Conservation (phyloP, 2,888 invertebrate species). For the Tholera decimalis region DNA sequence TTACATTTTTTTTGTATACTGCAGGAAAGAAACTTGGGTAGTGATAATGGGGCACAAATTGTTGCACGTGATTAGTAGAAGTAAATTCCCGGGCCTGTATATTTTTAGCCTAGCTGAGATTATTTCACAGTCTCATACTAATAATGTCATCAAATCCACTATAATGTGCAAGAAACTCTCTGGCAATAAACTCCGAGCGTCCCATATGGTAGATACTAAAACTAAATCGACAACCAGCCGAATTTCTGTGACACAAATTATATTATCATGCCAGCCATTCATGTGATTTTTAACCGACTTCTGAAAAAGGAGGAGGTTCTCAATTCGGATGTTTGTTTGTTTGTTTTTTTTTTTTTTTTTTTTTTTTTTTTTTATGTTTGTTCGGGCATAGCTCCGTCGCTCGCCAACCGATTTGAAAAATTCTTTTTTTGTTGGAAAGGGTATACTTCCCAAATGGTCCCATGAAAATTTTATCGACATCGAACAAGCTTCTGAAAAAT, state of each 20-base stretch:
- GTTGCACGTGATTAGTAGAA: neutral
- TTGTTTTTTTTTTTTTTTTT: too few relatives aligned
- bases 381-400: too few relatives aligned
- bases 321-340: too few relatives aligned
- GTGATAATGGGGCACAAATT: neutral
- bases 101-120: slow-evolving; percentile 19
- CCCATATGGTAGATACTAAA: slow-evolving; percentile 38
- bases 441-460: too few relatives aligned
- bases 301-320: too few relatives aligned
- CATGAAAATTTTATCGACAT: too few relatives aligned
- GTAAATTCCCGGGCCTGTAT: neutral
- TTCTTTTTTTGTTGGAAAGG: too few relatives aligned
- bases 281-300: too few relatives aligned
- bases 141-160: slow-evolving; percentile 43
- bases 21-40: neutral
- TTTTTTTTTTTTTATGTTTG: too few relatives aligned
- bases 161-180: slow-evolving; percentile 35
- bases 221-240: slow-evolving; percentile 20
- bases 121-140: slow-evolving; percentile 9
- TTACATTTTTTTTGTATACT: neutral
- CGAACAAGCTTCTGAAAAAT: too few relatives aligned
- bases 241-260: slow-evolving; percentile 17
- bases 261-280: slow-evolving; percentile 4
- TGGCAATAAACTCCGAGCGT: slow-evolving; percentile 29
- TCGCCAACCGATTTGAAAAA: too few relatives aligned